phyloP scores from a whole-genome alignment of 2,888 invertebrate species.

The Megastigmus dorsalis region DNA sequence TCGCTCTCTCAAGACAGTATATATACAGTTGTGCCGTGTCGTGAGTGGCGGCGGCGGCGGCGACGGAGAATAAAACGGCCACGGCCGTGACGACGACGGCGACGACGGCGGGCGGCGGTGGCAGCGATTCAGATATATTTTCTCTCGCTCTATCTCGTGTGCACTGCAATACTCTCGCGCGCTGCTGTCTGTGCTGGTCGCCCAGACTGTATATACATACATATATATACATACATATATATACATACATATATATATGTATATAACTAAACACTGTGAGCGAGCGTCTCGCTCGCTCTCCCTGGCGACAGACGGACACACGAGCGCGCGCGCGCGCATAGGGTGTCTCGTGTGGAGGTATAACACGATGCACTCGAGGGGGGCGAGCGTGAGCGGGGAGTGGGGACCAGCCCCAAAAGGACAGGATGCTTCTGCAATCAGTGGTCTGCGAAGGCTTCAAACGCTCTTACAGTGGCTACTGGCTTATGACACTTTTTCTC shows the following conservation, averaged over 20 bases:
- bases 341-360: too few species aligned
- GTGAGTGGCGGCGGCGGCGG: background rate
- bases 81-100: background rate
- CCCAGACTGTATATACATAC: background rate
- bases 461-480: too few species aligned
- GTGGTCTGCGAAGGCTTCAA: too few species aligned
- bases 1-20: too few species aligned
- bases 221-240: background rate
- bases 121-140: too few species aligned
- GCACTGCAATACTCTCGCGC: slow-evolving; percentile 1
- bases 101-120: background rate
- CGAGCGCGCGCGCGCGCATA: background rate
- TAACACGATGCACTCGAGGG: slow-evolving; percentile 6
- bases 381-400: background rate
- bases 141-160: slow-evolving; percentile 20
- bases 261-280: background rate
- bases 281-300: background rate
- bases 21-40: too few species aligned
- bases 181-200: background rate
- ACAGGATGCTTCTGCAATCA: background rate
- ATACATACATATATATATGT: background rate
- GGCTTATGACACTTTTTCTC: too few species aligned
- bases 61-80: slow-evolving; percentile 3
- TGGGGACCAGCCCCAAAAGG: background rate
- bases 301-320: background rate